Base-by-base conservation (phyloP, 2,113 vertebrate genomes). In the Urocitellus parryii region DNA sequence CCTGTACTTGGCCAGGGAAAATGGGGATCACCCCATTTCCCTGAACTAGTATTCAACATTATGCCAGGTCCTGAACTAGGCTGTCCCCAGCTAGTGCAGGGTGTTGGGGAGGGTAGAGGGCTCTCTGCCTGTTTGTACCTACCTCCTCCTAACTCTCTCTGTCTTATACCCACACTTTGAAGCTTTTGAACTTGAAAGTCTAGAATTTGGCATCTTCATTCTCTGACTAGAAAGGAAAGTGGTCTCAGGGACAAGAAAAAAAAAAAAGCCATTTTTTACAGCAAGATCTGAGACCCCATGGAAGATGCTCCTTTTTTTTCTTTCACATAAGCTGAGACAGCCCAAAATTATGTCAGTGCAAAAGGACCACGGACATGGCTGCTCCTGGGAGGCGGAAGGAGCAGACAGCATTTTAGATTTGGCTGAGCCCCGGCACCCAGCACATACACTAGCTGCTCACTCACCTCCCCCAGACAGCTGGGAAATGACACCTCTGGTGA, bases 401-500 rank as follows among this genome's bases (percentile, higher is more conserved):
- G 84, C 82, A 27, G 18, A 91, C 65, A 73, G 70, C 34, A 84
- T 86, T 51, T 94, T 39, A 77, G 70, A 51, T 82, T n/a, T 16
- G 48, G 88, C 76, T 80, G 70, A 88, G 72, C 93, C 82, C 78
- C 86, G 37, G 53, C 89, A 90, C 58, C 86, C 89, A 45, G 86
- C 84, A 68, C 76, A 86, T 58, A 22, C 6, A 63, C 39, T 96
- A 51, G n/a, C 13, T 24, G 42, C 68, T 96, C 84, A 68, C 85
- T 97, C 91, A 79, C 96, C 83, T 95, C 95, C 94, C 93, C 90
- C 81, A 91, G 93, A 96, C 91, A 95, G 95, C 97, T 95, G 96
- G 94, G 94, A 97, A 97, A 96, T 42, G 56, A 93, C 96, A 97
- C 92, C 96, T 97, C 91, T 93, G 87, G 90, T 88, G 87, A 92